Percentiles rank a stretch among this genome's conserved stretches.
Conservation (phyloP, 2,113 vertebrate genomes). For the Xiphias gladius region DNA sequence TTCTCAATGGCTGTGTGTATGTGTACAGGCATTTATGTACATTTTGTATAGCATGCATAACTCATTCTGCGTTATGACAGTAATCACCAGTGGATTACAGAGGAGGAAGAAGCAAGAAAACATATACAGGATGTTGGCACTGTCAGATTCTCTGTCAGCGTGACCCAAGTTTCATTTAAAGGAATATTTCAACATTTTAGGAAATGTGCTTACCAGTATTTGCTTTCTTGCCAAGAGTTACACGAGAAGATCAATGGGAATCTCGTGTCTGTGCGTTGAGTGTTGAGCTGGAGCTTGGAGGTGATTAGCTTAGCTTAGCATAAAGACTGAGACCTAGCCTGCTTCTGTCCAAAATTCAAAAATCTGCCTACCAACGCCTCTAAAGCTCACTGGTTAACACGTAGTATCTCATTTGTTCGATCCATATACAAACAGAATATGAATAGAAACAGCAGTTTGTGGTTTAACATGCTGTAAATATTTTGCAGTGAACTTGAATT, state of each 20-base stretch:
- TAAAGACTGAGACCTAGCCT: neutral
- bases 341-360: neutral
- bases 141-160: neutral
- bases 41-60: slow-evolving; percentile 14
- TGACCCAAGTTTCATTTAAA: slow-evolving; percentile 11
- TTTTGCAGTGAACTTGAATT: neutral
- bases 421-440: neutral
- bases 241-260: neutral
- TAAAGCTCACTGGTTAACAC: neutral
- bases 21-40: neutral
- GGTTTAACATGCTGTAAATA: neutral
- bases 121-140: neutral
- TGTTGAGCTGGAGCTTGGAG: neutral
- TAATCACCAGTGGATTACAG: neutral
- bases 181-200: neutral
- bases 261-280: neutral
- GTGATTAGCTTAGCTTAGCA: neutral
- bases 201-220: neutral
- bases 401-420: neutral
- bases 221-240: neutral
- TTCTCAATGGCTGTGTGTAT: slow-evolving; percentile 1
- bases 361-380: neutral
- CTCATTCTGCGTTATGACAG: neutral
- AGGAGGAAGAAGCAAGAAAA: neutral
- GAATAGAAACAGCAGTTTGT: neutral